Evolutionary conservation across 2,113 vertebrate species (phyloP).

Genomic region (Terrapene triunguis): DNA sequence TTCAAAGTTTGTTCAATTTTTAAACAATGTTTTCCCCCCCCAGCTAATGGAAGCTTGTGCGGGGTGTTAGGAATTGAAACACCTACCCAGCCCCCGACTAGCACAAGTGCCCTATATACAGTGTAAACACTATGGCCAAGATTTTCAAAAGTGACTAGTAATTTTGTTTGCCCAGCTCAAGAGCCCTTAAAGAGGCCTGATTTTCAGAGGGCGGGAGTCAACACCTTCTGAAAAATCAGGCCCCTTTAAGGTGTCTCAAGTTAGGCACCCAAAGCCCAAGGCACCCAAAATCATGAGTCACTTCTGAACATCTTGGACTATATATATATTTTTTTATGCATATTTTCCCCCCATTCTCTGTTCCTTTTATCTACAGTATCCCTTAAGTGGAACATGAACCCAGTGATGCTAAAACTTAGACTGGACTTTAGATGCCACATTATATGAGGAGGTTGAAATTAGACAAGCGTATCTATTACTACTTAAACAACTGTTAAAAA

Average conservation of each 20-base stretch:
- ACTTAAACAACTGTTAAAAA: not conserved
- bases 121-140: not conserved
- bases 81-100: rapidly evolving
- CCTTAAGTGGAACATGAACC: not conserved
- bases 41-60: not conserved
- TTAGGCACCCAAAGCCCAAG: not conserved
- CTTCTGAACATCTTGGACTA: not conserved
- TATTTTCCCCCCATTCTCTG: not conserved
- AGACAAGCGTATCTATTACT: not conserved
- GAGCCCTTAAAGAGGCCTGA: not conserved
- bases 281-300: not conserved
- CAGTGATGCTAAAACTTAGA: slow-evolving; percentile 4
- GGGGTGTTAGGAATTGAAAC: rapidly evolving
- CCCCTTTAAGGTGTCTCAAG: not conserved
- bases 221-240: not conserved
- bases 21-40: not conserved
- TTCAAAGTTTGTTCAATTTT: not conserved
- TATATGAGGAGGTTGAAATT: not conserved
- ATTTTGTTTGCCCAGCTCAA: not conserved
- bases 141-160: not conserved
- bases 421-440: not conserved
- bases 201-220: not conserved
- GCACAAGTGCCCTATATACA: not conserved
- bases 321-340: not conserved
- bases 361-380: not conserved